Conservation (phyloP, 1,140 invertebrate species). For the Ylistrum balloti region DNA sequence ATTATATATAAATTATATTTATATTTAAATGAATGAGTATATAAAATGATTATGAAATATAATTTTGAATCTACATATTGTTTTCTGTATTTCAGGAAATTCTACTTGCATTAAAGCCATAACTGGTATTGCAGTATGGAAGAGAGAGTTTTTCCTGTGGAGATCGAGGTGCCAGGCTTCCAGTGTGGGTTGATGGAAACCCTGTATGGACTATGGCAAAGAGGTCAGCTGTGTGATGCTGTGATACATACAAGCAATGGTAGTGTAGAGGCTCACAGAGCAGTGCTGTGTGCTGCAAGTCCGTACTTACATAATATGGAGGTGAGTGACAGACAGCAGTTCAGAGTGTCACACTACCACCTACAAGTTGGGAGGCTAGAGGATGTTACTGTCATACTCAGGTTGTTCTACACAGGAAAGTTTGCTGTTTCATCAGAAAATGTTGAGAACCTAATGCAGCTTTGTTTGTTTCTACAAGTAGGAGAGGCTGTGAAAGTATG, state of each 20-base stretch:
- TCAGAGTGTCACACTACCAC: not conserved
- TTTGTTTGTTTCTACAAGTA: not conserved
- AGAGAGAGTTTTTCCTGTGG: not conserved
- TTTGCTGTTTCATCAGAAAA: constrained; percentile 14
- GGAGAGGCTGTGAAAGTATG: not conserved
- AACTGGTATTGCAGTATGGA: not conserved
- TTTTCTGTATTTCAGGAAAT: not conserved
- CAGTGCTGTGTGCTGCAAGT: not conserved
- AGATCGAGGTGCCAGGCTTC: not conserved
- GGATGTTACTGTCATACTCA: not conserved
- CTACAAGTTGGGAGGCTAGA: not conserved
- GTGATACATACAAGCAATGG: not conserved
- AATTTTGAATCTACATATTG: too few relatives aligned
- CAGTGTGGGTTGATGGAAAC: constrained; percentile 9
- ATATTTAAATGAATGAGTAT: too few relatives aligned
- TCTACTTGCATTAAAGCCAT: not conserved
- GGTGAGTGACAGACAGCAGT: not conserved
- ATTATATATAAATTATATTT: too few relatives aligned
- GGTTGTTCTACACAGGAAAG: constrained; percentile 6
- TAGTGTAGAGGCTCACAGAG: constrained; percentile 1
- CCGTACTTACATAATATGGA: not conserved
- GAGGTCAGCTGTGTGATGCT: constrained; percentile 8
- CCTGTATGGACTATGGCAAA: not conserved
- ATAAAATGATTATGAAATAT: too few relatives aligned
- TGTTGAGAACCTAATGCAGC: not conserved